These are phyloP conservation scores for Protophormia terraenovae DNA, from an alignment of 2,888 invertebrate species.

Conservation along the genomic window DNA sequence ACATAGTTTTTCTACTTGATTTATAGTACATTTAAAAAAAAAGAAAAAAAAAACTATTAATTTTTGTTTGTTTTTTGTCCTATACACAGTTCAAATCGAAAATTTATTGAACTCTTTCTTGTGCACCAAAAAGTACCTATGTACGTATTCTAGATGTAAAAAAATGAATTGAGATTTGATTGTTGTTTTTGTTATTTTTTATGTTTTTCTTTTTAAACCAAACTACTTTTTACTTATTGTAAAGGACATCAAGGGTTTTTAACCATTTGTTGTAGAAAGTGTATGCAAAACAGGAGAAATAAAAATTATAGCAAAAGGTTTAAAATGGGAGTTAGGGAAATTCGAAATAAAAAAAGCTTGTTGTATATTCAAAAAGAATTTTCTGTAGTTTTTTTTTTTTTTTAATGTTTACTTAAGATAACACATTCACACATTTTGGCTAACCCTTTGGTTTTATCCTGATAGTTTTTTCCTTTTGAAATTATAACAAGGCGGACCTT, in stretches of 20 bases:
- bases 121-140: neutral
- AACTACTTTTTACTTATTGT: neutral
- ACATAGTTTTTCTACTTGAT: conserved; percentile 28
- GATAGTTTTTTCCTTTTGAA: neutral
- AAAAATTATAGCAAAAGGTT: neutral
- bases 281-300: conserved; percentile 8
- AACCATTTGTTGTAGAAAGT: neutral
- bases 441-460: neutral
- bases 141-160: conserved; percentile 17
- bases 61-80: conserved; percentile 35
- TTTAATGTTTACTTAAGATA: neutral
- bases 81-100: conserved; percentile 34
- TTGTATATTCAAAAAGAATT: too few species aligned
- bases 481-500: neutral
- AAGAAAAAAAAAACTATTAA: conserved; percentile 22
- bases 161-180: conserved; percentile 27
- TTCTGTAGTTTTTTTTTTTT: neutral
- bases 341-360: neutral
- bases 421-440: neutral
- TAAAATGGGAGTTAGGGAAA: conserved; percentile 1
- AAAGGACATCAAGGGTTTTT: conserved; percentile 37
- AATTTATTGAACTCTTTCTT: conserved; percentile 51
- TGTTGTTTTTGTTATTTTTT: neutral
- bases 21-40: conserved; percentile 2
- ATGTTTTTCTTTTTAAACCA: conserved; percentile 8